Conservation (phyloP, 2,113 vertebrate species). For the Manacus vitellinus region DNA sequence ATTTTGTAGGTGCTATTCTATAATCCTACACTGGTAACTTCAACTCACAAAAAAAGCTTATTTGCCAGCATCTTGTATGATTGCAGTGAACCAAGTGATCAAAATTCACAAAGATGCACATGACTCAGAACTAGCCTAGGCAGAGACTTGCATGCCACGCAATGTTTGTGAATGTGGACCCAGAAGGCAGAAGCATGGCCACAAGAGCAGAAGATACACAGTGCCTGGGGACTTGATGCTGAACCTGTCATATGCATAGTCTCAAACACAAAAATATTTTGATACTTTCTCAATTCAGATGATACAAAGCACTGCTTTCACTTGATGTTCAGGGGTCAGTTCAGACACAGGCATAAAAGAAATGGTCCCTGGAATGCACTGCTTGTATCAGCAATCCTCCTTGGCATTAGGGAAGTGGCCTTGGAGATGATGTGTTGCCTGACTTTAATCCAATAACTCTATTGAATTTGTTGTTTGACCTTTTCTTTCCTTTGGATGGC, state of each 20-base stretch:
- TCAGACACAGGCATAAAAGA: not conserved
- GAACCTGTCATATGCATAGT: not conserved
- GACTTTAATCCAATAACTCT: slow-evolving; percentile 71
- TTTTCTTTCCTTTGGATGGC: slow-evolving; percentile 66
- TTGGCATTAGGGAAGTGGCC: not conserved
- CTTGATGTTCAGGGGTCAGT: not conserved
- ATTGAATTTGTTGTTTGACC: slow-evolving; percentile 72
- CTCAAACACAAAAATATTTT: slow-evolving; percentile 1
- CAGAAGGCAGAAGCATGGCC: not conserved
- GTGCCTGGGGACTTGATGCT: not conserved
- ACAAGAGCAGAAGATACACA: not conserved
- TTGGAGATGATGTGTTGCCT: slow-evolving; percentile 61
- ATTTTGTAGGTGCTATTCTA: not conserved
- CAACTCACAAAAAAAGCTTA: not conserved
- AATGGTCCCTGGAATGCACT: not conserved
- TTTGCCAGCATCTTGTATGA: not conserved
- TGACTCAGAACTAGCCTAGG: not conserved
- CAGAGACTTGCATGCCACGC: fast-evolving
- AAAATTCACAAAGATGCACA: not conserved
- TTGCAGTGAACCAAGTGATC: not conserved
- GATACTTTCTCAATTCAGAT: not conserved
- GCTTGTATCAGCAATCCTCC: slow-evolving; percentile 46
- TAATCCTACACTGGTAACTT: not conserved
- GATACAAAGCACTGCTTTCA: not conserved
- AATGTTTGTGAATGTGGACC: fast-evolving